Conservation (phyloP, 2,797 vertebrate species). For the Microchirus variegatus region DNA sequence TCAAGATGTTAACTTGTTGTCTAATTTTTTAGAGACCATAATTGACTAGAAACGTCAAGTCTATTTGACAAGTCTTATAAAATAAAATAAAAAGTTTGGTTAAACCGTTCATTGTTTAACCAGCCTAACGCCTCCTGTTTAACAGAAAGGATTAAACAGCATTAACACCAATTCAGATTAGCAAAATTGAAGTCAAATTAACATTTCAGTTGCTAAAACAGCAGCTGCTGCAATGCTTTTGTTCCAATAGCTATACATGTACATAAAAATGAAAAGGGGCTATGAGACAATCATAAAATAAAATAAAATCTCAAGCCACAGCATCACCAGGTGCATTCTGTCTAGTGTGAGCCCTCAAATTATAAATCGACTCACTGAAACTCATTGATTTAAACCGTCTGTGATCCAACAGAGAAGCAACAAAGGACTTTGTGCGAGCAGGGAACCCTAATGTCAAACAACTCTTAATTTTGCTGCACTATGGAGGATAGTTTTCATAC, state of each 20-base stretch:
- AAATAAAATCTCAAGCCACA: slow-evolving; percentile 33
- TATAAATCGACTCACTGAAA: slow-evolving; percentile 25
- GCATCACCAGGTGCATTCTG: slow-evolving; percentile 45
- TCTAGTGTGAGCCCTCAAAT: slow-evolving; percentile 42
- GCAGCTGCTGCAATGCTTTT: background rate
- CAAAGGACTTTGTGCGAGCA: slow-evolving; percentile 10
- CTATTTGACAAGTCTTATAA: too few species aligned
- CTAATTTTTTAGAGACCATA: too few species aligned
- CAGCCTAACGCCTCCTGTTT: too few species aligned
- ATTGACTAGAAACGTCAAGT: too few species aligned
- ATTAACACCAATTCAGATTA: too few species aligned
- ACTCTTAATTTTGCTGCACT: slow-evolving; percentile 4
- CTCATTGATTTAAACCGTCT: slow-evolving; percentile 17
- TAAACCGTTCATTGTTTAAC: too few species aligned
- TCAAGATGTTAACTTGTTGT: too few species aligned
- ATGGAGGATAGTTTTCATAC: background rate
- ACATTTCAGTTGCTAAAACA: background rate
- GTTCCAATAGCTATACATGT: slow-evolving; percentile 1
- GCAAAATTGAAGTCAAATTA: background rate
- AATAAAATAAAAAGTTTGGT: too few species aligned
- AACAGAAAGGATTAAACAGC: too few species aligned
- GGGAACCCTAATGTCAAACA: slow-evolving; percentile 7
- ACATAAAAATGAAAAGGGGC: slow-evolving; percentile 32
- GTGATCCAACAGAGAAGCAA: too few species aligned
- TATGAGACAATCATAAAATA: slow-evolving; percentile 34